Conservation (phyloP, 2,113 vertebrate species). For the Plotosus lineatus region DNA sequence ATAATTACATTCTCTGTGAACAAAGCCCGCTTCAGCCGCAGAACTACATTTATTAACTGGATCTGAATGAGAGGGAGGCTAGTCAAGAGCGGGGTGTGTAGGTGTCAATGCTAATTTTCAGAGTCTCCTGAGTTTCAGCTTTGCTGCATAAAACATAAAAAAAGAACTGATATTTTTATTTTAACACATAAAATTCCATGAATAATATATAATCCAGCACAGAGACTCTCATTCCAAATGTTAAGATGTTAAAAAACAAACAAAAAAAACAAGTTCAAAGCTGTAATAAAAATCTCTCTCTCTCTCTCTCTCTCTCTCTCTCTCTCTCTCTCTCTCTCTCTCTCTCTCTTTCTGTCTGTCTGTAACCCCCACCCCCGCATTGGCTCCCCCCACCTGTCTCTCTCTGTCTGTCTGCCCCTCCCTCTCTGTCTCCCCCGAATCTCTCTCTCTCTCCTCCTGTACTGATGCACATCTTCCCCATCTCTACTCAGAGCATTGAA, state of each 20-base stretch:
- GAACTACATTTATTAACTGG: slow-evolving; percentile 36
- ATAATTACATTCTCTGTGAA: slow-evolving; percentile 27
- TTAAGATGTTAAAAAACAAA: not conserved
- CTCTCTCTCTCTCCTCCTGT: too few species aligned
- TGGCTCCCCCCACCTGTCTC: too few species aligned
- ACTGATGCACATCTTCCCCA: too few species aligned
- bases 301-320: not conserved
- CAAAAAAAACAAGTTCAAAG: not conserved
- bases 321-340: too few species aligned
- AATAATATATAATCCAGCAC: not conserved
- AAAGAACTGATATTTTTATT: not conserved
- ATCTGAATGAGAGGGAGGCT: slow-evolving; percentile 24
- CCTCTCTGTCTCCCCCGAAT: too few species aligned
- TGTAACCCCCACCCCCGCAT: too few species aligned
- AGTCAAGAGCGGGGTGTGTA: not conserved
- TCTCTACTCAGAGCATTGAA: too few species aligned
- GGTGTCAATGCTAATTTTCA: slow-evolving; percentile 9
- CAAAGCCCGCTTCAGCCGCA: not conserved
- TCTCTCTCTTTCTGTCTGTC: too few species aligned
- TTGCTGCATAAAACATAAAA: not conserved
- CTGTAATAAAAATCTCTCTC: too few species aligned
- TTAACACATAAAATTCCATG: not conserved
- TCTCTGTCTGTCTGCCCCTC: too few species aligned
- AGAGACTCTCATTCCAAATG: not conserved
- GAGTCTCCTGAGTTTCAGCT: not conserved